Evolutionary conservation across 2,113 vertebrate genomes (phyloP), one percentile per base, ranked within the genome.

Genomic region (Anas platyrhynchos): DNA sequence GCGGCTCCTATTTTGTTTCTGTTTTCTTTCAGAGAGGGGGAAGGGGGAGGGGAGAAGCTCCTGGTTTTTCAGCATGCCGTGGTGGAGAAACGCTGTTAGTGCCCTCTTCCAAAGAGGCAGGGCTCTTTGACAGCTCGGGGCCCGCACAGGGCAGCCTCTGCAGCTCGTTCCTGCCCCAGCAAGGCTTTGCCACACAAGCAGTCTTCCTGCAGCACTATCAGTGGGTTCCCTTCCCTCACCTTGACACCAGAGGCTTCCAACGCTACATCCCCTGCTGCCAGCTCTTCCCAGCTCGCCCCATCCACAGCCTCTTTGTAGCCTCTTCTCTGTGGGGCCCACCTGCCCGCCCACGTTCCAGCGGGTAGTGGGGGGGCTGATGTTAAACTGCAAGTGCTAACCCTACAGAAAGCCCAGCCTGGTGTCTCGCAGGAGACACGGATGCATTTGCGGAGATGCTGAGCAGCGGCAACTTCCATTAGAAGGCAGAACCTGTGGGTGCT

Each of bases 1-100:
- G 4, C 26, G 41, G 91, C 79, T 96, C 97, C 76, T 67, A 71
- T 95, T 96, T 96, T 89, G 77, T 94, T 96, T 95, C 77, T 93
- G 58, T 84, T 94, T 93, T 95, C 72, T 91, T 81, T 95, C 82
- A 6, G 67, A 82, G 36, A 50, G 52, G 44, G 72, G 50, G 38
- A n/a, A 68, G 58, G 91, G 87, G 75, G 78, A 86, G 31, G 75
- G 68, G 88, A 80, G 65, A 87, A 63, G 82, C 80, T 94, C 56
- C 92, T 56, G 80, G 36, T 58, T 48, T 95, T 93, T 77, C 17
- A 3, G 50, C 38, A 23, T 67, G 63, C 65, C 7, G 41, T 7
- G 63, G 86, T 7, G 63, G 86, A 76, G 8, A 96, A 81, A 77
- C 23, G 26, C n/a, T 32, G 23, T 84, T 79, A 71, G 88, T 72